Percentiles rank a stretch among this genome's conserved stretches.
phyloP scores from a whole-genome alignment of 1,140 invertebrate genomes.

The Caenorhabditis brenneri region DNA sequence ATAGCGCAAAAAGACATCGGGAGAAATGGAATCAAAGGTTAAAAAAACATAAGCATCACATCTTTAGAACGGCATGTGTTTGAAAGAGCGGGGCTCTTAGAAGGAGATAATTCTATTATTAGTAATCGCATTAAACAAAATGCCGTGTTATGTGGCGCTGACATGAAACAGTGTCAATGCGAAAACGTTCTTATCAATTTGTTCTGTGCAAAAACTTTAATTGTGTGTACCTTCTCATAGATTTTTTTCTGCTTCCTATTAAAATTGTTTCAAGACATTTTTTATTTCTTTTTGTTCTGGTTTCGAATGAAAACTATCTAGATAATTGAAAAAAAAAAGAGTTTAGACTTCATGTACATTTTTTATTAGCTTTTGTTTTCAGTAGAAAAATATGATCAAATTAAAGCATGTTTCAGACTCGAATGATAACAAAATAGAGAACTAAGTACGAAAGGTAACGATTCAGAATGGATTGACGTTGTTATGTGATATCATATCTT shows the following conservation, averaged over 20 bases:
- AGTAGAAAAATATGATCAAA: background rate
- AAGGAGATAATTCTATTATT: background rate
- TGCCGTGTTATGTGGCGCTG: constrained; percentile 12
- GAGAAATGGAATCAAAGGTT: background rate
- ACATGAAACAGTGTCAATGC: constrained; percentile 13
- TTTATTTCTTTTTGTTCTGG: background rate
- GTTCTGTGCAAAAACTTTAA: constrained; percentile 25
- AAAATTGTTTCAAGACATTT: background rate
- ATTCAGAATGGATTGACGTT: background rate
- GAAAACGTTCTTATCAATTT: constrained; percentile 39
- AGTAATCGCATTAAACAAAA: constrained; percentile 37
- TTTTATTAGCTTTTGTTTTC: constrained; percentile 25
- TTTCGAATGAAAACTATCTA: background rate
- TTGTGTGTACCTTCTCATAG: background rate
- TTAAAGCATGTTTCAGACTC: constrained; percentile 33
- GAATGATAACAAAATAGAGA: background rate
- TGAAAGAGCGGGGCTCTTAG: background rate
- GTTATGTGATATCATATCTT: constrained; percentile 10
- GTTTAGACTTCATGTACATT: constrained; percentile 10
- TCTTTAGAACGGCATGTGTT: background rate
- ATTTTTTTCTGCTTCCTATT: background rate
- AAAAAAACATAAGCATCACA: background rate
- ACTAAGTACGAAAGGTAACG: background rate
- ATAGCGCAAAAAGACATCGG: background rate
- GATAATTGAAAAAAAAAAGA: background rate